These are phyloP conservation scores for Proterorhinus semilunaris DNA, from an alignment of 2,113 vertebrate genomes.

Conservation along the genomic window DNA sequence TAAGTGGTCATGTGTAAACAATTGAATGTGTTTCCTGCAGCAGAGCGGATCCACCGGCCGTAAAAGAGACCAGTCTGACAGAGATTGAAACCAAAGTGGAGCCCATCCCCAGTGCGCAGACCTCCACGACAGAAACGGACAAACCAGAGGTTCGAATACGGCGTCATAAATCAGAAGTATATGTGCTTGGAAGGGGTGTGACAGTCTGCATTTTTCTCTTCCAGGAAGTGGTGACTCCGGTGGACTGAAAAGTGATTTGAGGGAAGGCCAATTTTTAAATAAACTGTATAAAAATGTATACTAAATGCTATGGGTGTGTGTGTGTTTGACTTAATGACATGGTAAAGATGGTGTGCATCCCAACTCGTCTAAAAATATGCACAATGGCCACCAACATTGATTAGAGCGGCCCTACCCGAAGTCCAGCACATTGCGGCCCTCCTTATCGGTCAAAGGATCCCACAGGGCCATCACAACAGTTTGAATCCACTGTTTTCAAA, in stretches of 20 bases:
- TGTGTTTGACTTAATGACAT: conserved; percentile 6
- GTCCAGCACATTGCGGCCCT: no score
- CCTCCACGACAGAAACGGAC: conserved; percentile 11
- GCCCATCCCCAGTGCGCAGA: not conserved
- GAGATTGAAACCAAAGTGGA: conserved; percentile 51
- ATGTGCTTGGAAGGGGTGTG: not conserved
- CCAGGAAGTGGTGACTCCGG: conserved; percentile 53
- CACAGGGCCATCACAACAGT: no score
- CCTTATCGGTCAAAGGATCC: no score
- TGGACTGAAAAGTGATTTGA: conserved; percentile 34
- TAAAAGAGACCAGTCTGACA: conserved; percentile 57
- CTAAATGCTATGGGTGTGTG: conserved; percentile 22
- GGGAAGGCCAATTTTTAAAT: conserved; percentile 54
- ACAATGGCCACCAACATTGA: no score
- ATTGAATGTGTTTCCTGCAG: conserved; percentile 20
- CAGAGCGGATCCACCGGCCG: not conserved
- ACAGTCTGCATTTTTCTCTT: conserved; percentile 7
- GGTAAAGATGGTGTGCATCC: not conserved
- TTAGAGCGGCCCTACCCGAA: no score
- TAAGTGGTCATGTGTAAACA: not conserved
- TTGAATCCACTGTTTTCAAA: no score
- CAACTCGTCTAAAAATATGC: not conserved
- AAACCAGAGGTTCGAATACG: conserved; percentile 53
- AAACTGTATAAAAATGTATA: conserved; percentile 44
- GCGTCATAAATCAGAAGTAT: not conserved